A percentile compares a stretch with the other conserved stretches of the same genome.
These are phyloP conservation scores for Martes flavigula DNA, from an alignment of 2,797 vertebrate genomes.

Conservation along the genomic window DNA sequence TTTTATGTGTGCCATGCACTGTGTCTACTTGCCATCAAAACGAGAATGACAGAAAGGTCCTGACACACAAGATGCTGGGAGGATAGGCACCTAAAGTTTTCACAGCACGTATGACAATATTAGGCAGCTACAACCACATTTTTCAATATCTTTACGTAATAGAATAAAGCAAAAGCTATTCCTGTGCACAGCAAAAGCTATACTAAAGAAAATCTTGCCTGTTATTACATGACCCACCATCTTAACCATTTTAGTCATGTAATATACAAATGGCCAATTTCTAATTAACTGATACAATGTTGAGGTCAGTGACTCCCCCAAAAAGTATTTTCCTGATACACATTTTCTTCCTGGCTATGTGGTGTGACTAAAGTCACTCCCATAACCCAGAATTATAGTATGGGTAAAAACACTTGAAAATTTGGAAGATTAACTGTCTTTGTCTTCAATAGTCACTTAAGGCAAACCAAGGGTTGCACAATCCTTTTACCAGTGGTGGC, in stretches of 20 bases:
- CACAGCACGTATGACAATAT: neutral
- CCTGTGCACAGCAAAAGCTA: neutral
- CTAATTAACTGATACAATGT: slow-evolving; percentile 18
- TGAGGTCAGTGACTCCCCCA: neutral
- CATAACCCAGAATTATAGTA: neutral
- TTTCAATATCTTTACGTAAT: neutral
- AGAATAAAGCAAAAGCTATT: neutral
- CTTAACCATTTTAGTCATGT: neutral
- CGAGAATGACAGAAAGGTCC: neutral
- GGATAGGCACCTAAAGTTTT: neutral
- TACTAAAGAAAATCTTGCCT: neutral
- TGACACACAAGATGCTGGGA: neutral
- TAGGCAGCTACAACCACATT: neutral
- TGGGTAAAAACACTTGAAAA: neutral
- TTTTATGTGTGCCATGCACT: neutral
- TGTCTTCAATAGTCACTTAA: neutral
- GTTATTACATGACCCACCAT: neutral
- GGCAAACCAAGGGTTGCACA: neutral
- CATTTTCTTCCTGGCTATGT: slow-evolving; percentile 29
- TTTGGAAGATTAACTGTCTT: neutral
- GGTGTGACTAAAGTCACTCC: neutral
- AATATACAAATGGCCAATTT: neutral
- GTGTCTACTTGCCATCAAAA: neutral
- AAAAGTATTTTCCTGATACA: neutral
- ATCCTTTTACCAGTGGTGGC: neutral